Evolutionary conservation across 2,888 invertebrate genomes (phyloP), one percentile per base, ranked within the genome.

Genomic region (Cryptocephalus moraei): DNA sequence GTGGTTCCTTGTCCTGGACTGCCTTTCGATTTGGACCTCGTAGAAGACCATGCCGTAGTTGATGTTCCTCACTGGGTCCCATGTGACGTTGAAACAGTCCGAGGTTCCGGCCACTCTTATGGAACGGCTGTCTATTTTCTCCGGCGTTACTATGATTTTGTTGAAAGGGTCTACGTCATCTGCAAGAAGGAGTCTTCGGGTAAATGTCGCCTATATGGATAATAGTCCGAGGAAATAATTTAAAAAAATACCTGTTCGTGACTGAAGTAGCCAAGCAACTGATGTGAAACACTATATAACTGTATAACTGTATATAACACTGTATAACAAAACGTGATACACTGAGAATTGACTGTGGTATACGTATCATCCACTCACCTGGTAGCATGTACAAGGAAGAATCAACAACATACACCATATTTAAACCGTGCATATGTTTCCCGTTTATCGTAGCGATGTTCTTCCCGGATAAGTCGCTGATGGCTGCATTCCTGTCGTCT

Each of bases 21-120:
- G 22, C 22, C 78, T 78, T 8, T 77, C 73, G 52, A 86, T 74
- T 66, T 81, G 83, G 42, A 91, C 77, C 64, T 91, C 88, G 64
- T 94, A 95, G 64, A 83, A 86, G 1, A 92, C 81, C 4, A 79
- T 77, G 10, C 88, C 90, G 63, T 86, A 86, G 62, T 87, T 91
- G 4, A 88, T 84, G 45, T 81, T 80, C 0, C 70, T 72, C 0
- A 86, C 79, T 0, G 86, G 81, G 12, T 80, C 73, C 94, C 94
- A 95, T 1, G 83, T 82, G 39, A 95, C 79, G 57, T 85, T 87
- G 63, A 94, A 94, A 36, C 79, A 77, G 51, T 86, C 78, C 81
- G 86, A 91, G 11, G 78, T 78, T 0, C 93, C 93, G 3, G 73
- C 71, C 4, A 91, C 81, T 41, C 68, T 69, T 45, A 95, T 80